Percentiles rank a stretch among this genome's conserved stretches.
Conservation (phyloP, 2,113 vertebrate genomes). For the Hippocampus mohnikei region DNA sequence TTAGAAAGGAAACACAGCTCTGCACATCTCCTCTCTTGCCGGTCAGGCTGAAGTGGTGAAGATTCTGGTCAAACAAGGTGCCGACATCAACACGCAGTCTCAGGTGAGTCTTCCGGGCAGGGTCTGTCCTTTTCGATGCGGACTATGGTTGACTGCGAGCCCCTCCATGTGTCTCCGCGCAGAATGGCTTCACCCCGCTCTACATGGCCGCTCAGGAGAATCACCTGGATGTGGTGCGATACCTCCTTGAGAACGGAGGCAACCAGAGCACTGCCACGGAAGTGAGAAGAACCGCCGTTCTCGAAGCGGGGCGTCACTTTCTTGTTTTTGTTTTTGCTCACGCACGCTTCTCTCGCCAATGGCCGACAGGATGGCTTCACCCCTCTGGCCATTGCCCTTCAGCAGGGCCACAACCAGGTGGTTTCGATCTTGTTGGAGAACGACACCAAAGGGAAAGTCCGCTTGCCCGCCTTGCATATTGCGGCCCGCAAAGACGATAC, state of each 20-base stretch:
- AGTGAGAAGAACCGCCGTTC: conserved; percentile 63
- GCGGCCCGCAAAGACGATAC: conserved; percentile 97
- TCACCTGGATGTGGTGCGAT: conserved; percentile 93
- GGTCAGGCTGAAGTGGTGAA: conserved; percentile 93
- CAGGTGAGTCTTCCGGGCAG: conserved; percentile 72
- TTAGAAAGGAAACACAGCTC: conserved; percentile 98
- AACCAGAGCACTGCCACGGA: conserved; percentile 98
- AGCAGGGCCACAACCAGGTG: conserved; percentile 97
- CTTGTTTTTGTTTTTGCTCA: background rate
- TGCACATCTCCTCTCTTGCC: conserved; percentile 93
- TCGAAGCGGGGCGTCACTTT: background rate
- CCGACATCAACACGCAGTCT: conserved; percentile 93
- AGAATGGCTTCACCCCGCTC: conserved; percentile 98
- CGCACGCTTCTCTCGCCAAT: background rate
- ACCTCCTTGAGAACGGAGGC: conserved; percentile 92
- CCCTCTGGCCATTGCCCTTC: conserved; percentile 91
- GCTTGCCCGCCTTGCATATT: conserved; percentile 92
- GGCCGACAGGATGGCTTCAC: conserved; percentile 89
- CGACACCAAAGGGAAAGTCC: conserved; percentile 97
- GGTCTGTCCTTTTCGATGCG: background rate
- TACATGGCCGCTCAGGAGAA: conserved; percentile 99
- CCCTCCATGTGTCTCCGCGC: background rate
- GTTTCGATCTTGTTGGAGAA: conserved; percentile 95
- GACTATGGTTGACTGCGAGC: background rate
- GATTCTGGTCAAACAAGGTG: conserved; percentile 87